phyloP scores from a whole-genome alignment of 2,113 vertebrate genomes.

The Manacus vitellinus region DNA sequence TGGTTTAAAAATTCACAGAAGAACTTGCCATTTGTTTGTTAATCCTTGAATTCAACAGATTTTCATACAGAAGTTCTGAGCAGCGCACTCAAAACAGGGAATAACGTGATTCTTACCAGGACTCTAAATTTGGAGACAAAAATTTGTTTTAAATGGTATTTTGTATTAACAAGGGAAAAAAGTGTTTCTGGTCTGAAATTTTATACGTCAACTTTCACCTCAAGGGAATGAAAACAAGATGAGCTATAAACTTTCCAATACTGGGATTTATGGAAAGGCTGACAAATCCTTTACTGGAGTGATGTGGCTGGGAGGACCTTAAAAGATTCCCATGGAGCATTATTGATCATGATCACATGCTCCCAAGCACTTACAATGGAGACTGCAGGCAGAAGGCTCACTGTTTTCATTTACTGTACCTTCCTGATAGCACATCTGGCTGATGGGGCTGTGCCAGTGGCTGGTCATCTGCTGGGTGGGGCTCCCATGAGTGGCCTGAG shows the following conservation, averaged over 20 bases:
- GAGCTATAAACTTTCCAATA: constrained; percentile 54
- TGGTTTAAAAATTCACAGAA: not conserved
- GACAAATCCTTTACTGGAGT: constrained; percentile 40
- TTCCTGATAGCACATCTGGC: constrained; percentile 70
- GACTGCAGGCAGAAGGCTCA: not conserved
- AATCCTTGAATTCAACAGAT: not conserved
- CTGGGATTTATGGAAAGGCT: constrained; percentile 49
- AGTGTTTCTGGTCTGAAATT: constrained; percentile 46
- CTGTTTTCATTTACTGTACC: constrained; percentile 85
- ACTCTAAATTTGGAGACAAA: constrained; percentile 5
- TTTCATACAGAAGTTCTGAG: not conserved
- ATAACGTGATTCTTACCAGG: not conserved
- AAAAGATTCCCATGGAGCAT: not conserved
- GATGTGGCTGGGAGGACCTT: constrained; percentile 18
- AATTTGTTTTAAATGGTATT: constrained; percentile 30
- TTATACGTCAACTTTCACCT: constrained; percentile 54
- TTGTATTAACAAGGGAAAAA: constrained; percentile 33
- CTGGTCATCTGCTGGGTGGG: constrained; percentile 48
- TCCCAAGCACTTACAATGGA: not conserved
- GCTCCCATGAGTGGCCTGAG: not conserved
- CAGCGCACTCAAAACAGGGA: not conserved
- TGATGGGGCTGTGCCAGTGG: constrained; percentile 68
- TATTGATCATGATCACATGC: constrained; percentile 11
- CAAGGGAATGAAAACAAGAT: constrained; percentile 57
- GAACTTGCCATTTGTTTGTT: not conserved